phyloP scores from a whole-genome alignment of 2,797 vertebrate species.

The Cossypha niveicapilla region DNA sequence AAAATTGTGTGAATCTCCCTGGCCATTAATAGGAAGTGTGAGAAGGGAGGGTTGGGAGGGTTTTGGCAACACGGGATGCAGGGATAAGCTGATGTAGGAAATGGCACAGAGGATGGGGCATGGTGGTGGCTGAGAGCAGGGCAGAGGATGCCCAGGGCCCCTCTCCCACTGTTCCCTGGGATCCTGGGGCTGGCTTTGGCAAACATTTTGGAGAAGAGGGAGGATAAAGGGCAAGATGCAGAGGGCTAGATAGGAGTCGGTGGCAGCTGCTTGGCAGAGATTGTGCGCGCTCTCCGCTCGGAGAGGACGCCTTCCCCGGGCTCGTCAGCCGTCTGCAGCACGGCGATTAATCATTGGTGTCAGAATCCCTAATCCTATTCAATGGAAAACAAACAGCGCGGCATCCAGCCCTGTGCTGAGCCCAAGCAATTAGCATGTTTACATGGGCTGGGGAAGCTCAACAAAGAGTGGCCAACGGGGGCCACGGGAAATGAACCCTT shows the following conservation, averaged over 20 bases:
- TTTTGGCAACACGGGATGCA: fast-evolving
- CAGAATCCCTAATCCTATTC: conserved; percentile 94
- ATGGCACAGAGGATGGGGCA: background rate
- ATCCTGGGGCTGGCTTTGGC: background rate
- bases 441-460: conserved; percentile 66
- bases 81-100: background rate
- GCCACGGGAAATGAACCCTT: conserved; percentile 54
- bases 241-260: conserved; percentile 69
- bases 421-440: conserved; percentile 72
- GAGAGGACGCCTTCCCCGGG: conserved; percentile 86
- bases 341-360: conserved; percentile 96
- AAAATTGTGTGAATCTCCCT: background rate
- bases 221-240: conserved; percentile 57
- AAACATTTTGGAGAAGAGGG: background rate
- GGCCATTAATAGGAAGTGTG: background rate
- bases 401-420: conserved; percentile 82
- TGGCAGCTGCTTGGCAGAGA: conserved; percentile 77
- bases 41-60: background rate
- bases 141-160: background rate
- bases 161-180: background rate
- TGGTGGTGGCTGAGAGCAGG: fast-evolving
- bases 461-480: conserved; percentile 71
- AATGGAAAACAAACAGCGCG: conserved; percentile 89
- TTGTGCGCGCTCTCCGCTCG: conserved; percentile 81
- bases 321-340: conserved; percentile 89